Evolutionary conservation across 2,888 invertebrate genomes (phyloP).

Genomic region (Leptinotarsa peninsularis): DNA sequence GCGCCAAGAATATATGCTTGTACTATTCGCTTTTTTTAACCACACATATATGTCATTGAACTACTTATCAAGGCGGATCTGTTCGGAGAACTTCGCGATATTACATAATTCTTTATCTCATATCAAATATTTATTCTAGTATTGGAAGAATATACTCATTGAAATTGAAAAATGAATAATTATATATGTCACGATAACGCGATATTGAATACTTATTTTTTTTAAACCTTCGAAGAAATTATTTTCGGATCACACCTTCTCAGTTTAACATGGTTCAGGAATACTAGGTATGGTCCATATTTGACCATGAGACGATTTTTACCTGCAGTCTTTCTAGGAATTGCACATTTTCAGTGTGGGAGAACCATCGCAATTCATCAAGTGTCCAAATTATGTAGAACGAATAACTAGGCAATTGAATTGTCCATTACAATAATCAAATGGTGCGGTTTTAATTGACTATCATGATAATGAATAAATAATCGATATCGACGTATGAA

Average conservation of each 20-base stretch:
- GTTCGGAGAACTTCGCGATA: not conserved
- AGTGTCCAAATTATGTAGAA: not conserved
- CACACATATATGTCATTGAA: not conserved
- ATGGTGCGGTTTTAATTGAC: too few species aligned
- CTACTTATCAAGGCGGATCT: not conserved
- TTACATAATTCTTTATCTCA: not conserved
- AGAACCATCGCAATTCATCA: not conserved
- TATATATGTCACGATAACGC: not conserved
- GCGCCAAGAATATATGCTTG: not conserved
- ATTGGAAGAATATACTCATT: not conserved
- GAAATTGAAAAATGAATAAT: not conserved
- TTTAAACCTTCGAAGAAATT: too few species aligned
- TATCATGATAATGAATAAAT: too few species aligned
- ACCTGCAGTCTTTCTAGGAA: not conserved
- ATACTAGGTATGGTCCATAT: not conserved
- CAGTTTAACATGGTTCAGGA: too few species aligned
- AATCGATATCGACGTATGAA: too few species aligned
- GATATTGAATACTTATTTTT: not conserved
- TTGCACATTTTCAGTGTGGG: not conserved
- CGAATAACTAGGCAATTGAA: too few species aligned
- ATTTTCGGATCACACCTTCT: too few species aligned
- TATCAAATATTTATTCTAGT: not conserved
- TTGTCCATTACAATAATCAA: too few species aligned
- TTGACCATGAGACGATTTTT: conserved; percentile 10
- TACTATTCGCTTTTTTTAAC: not conserved